Percentiles rank a stretch among this genome's conserved stretches.
phyloP scores from a whole-genome alignment of 1,140 invertebrate genomes.

The Ceratosolen fusciceps region DNA sequence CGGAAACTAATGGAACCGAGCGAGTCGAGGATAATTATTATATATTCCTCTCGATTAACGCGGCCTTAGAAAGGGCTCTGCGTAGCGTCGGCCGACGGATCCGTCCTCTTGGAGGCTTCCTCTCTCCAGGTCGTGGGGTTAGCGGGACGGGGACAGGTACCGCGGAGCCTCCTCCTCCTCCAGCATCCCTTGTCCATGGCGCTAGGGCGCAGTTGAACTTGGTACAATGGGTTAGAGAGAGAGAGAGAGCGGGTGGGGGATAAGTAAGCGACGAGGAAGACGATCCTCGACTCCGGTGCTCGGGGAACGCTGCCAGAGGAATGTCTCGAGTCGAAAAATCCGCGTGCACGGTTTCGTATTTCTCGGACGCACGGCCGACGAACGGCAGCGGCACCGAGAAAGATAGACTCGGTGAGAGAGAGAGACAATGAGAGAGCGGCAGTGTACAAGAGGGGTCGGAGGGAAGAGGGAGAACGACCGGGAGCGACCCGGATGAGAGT shows the following conservation, averaged over 20 bases:
- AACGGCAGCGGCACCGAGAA: too few species aligned
- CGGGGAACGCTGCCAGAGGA: background rate
- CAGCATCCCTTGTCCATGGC: background rate
- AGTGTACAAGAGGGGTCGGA: too few species aligned
- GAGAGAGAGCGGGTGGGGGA: too few species aligned
- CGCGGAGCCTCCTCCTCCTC: background rate
- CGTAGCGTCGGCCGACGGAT: too few species aligned
- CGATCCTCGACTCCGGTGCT: too few species aligned
- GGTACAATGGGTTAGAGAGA: too few species aligned
- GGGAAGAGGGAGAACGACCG: too few species aligned
- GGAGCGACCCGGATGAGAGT: too few species aligned
- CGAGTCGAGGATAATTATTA: background rate
- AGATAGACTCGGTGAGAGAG: too few species aligned
- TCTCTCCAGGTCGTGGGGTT: background rate
- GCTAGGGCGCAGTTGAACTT: background rate
- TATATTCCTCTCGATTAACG: background rate
- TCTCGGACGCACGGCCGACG: background rate
- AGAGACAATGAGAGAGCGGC: too few species aligned
- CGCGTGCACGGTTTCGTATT: slow-evolving; percentile 19
- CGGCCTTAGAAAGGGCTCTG: too few species aligned
- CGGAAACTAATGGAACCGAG: background rate
- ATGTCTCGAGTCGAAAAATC: background rate
- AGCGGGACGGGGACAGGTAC: background rate
- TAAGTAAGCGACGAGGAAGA: background rate
- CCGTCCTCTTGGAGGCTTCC: too few species aligned